phyloP scores from a whole-genome alignment of 2,797 vertebrate genomes.

The Chloroceryle amazona region DNA sequence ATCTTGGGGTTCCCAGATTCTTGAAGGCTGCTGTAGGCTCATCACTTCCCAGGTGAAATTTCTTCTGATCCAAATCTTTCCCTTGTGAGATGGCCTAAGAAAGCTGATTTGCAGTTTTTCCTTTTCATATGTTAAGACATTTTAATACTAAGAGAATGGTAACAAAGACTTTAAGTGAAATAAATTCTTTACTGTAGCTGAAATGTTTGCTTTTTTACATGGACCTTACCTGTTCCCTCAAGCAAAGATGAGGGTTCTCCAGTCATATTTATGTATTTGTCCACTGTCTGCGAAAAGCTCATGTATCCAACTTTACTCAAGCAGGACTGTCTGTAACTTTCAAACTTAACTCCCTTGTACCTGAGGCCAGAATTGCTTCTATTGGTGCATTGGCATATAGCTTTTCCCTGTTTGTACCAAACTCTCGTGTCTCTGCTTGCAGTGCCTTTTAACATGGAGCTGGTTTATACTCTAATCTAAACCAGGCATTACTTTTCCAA shows the following conservation, averaged over 20 bases:
- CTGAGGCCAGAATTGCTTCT: not conserved
- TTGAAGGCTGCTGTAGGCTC: not conserved
- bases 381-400: not conserved
- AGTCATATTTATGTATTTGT: not conserved
- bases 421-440: not conserved
- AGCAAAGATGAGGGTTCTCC: not conserved
- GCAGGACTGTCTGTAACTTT: not conserved
- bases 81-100: not conserved
- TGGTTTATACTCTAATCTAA: not conserved
- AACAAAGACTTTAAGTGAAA: not conserved
- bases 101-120: not conserved
- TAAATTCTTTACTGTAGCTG: not conserved
- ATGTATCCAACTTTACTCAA: not conserved
- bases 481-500: not conserved
- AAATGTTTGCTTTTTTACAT: not conserved
- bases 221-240: not conserved
- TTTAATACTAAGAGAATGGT: not conserved
- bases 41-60: not conserved
- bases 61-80: not conserved
- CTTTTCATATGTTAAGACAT: fast-evolving
- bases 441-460: not conserved
- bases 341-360: not conserved
- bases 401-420: not conserved
- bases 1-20: not conserved
- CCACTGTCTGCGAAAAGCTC: not conserved